These are phyloP conservation scores for Macrocentrus cingulum DNA, from an alignment of 1,140 invertebrate species.

Conservation along the genomic window DNA sequence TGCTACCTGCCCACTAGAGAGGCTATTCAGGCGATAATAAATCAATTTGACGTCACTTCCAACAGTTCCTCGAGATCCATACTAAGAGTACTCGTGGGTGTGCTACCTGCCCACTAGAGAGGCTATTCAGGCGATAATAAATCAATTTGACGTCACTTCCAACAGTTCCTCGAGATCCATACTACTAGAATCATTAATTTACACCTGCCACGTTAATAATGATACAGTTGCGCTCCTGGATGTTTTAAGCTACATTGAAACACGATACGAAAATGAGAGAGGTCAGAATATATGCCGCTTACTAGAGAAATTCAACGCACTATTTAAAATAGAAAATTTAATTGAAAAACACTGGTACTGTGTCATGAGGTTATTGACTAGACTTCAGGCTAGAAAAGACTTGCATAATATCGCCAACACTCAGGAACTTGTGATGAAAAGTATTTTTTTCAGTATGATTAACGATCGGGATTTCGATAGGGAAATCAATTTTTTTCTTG, in stretches of 20 bases:
- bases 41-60: too few relatives aligned
- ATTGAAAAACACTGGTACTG: neutral
- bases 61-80: too few relatives aligned
- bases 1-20: too few relatives aligned
- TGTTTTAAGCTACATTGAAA: slow-evolving; percentile 34
- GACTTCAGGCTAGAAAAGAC: too few relatives aligned
- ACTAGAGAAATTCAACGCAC: slow-evolving; percentile 19
- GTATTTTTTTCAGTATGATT: neutral
- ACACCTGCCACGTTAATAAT: slow-evolving; percentile 42
- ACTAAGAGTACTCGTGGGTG: too few relatives aligned
- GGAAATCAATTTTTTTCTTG: neutral
- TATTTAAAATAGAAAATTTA: neutral
- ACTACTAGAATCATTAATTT: slow-evolving; percentile 36
- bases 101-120: slow-evolving; percentile 41
- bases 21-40: too few relatives aligned
- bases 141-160: slow-evolving; percentile 30
- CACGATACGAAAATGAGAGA: slow-evolving; percentile 42
- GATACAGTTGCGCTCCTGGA: slow-evolving; percentile 36
- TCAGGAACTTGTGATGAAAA: too few relatives aligned
- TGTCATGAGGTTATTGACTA: neutral
- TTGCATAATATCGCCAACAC: too few relatives aligned
- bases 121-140: slow-evolving; percentile 35
- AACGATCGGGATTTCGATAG: neutral
- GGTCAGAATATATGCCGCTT: slow-evolving; percentile 1
- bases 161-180: slow-evolving; percentile 1